Evolutionary conservation across 2,797 vertebrate species (phyloP).

Genomic region (Notoglanidium macrostoma): DNA sequence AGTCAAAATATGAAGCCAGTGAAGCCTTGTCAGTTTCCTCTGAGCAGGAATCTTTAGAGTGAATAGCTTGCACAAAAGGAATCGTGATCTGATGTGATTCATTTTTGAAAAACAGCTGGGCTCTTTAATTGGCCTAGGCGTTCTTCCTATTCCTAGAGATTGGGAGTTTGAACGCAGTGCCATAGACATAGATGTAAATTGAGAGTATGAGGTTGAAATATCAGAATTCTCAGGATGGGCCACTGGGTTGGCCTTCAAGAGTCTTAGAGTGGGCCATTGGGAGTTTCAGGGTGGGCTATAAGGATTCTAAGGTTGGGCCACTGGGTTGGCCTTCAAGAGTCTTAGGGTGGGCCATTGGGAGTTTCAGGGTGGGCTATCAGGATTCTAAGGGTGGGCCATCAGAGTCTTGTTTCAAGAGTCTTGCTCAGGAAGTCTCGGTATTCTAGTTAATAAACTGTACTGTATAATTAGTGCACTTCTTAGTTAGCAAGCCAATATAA

Average conservation of each 20-base stretch:
- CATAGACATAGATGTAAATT: not conserved
- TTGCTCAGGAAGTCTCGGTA: conserved; percentile 69
- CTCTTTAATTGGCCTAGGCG: not conserved
- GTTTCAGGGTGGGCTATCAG: no score
- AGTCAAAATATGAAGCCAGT: not conserved
- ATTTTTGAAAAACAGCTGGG: not conserved
- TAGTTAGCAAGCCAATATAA: not conserved
- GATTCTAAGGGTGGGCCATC: not conserved
- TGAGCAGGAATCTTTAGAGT: not conserved
- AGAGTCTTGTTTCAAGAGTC: conserved; percentile 60
- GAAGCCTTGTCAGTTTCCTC: not conserved
- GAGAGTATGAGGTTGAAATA: not conserved
- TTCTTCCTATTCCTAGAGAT: not conserved
- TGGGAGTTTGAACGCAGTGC: not conserved
- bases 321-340: not conserved
- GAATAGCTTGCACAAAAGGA: not conserved
- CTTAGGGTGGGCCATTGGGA: not conserved
- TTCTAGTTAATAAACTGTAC: no score
- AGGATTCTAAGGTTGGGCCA: not conserved
- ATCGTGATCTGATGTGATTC: not conserved
- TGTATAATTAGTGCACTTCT: not conserved
- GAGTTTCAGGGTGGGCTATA: not conserved
- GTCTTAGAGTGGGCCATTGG: no score
- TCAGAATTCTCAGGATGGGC: not conserved
- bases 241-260: not conserved